Evolutionary conservation across 1,140 invertebrate genomes (phyloP).

Genomic region (Philotrypesis tridentata): DNA sequence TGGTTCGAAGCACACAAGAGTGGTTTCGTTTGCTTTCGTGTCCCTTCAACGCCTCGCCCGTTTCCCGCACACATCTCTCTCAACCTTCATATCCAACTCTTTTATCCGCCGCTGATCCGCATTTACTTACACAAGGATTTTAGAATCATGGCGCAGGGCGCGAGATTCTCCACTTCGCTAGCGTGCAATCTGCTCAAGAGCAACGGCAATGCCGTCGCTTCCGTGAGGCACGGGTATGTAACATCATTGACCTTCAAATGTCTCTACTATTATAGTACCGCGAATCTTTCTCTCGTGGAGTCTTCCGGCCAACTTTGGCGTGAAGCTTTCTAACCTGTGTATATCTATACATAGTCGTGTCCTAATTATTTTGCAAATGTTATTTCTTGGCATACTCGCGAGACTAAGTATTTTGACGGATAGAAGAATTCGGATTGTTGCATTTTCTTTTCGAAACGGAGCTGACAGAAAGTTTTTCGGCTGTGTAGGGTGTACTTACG

Average conservation of each 20-base stretch:
- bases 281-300: background rate
- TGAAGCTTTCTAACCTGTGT: background rate
- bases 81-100: background rate
- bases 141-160: constrained; percentile 3
- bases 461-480: no score
- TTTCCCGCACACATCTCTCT: background rate
- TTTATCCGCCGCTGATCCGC: no score
- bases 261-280: background rate
- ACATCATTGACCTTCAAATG: background rate
- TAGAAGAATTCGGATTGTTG: no score
- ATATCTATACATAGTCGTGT: background rate
- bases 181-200: background rate
- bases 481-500: background rate
- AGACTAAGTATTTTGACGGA: no score
- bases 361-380: no score
- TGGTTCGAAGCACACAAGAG: no score
- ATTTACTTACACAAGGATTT: background rate
- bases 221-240: constrained; percentile 1
- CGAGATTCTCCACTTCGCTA: background rate
- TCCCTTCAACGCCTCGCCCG: no score
- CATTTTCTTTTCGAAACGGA: no score
- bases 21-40: no score
- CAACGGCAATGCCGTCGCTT: background rate
- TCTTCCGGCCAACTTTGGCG: background rate
- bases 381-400: no score